These are phyloP conservation scores for Chelonia mydas DNA, from an alignment of 2,797 vertebrate genomes.

Conservation along the genomic window DNA sequence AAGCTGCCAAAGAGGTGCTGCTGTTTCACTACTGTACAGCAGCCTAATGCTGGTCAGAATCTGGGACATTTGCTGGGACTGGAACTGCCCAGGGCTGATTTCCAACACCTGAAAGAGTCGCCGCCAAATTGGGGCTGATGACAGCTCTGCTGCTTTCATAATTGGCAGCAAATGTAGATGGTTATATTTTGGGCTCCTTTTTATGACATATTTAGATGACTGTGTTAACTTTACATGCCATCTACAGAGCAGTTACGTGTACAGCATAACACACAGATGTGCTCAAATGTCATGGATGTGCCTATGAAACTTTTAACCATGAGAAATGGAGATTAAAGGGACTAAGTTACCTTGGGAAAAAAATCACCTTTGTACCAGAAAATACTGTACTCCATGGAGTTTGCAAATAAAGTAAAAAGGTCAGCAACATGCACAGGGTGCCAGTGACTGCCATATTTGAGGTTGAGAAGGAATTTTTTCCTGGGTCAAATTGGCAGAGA, in stretches of 20 bases:
- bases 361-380: not conserved
- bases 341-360: rapidly evolving
- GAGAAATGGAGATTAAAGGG: not conserved
- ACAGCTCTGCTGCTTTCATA: constrained; percentile 42
- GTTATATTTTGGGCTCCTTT: constrained; percentile 28
- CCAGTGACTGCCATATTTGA: not conserved
- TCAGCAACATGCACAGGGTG: not conserved
- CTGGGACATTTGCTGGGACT: not conserved
- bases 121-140: constrained; percentile 43
- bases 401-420: not conserved
- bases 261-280: not conserved
- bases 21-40: not conserved
- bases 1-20: rapidly evolving
- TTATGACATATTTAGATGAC: constrained; percentile 35
- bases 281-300: not conserved
- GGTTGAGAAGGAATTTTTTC: not conserved
- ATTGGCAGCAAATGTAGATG: constrained; percentile 31
- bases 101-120: constrained; percentile 6
- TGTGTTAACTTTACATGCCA: constrained; percentile 13
- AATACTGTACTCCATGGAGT: not conserved
- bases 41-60: not conserved
- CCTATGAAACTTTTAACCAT: not conserved
- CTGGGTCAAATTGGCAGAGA: not conserved
- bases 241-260: not conserved
- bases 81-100: constrained; percentile 19